Base-by-base conservation (phyloP, 2,797 vertebrate species). In the Ammospiza maritima region DNA sequence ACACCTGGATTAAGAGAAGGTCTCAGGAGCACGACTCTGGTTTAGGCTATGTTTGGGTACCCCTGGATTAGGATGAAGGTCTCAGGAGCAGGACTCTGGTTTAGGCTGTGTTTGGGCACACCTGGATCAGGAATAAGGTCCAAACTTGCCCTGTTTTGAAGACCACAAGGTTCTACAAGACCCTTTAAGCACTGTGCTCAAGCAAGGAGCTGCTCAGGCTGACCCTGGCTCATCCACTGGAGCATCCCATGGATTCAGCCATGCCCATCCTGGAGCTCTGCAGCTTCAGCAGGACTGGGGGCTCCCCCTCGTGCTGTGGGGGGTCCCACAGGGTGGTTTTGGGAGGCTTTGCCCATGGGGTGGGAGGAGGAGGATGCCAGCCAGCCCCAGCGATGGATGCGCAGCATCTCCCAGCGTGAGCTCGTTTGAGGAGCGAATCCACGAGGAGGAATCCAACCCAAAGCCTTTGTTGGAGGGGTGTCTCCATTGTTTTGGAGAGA, bases 1-100 rank as follows among this genome's bases (percentile, higher is more conserved):
- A 13, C 18, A 4, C 29, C 12, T 54, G 51, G 29, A 32, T 32
- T 13, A 32, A 4, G 1, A 29, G 3, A 29, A 20, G 3, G 7
- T 19, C 29, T 54, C 11, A 54, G 51, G 14, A 34, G 14, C 56
- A n/a, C 13, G 13, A n/a, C 8, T 9, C 29, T 54, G 53, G 13
- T 64, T 64, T 4, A 26, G 58, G 30, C 42, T 30, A 8, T 4
- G 3, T 13, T 54, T 54, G 0, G 30, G 1, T 1, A 13, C 18
- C 2, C 29, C 18, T 54, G 53, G 29, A 32, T 32, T 13, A 32
- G 6, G 1, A 29, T 13, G 3, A 29, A 20, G 3, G 7, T 19
- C 29, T 54, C 11, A 54, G 51, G 14, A 34, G 14, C 56, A 69
- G 75, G 75, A 11, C 42, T 29, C 5, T 38, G 27, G 1, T 67